Evolutionary conservation across 2,888 invertebrate species (phyloP), one percentile per base, ranked within the genome.

Genomic region (Athrips mouffetella): DNA sequence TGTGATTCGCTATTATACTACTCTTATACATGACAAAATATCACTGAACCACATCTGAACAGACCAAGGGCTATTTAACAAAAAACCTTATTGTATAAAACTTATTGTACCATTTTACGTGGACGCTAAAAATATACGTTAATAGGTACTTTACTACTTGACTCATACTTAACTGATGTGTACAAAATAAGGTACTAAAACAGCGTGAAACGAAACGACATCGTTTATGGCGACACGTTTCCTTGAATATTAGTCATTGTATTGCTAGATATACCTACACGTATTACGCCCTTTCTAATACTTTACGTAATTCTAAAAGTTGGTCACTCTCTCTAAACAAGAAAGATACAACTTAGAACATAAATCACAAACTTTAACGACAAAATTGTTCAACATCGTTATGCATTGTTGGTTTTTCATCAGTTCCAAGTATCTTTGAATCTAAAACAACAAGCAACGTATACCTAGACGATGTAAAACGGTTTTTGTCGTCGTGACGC

Each of bases 311-410:
- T 2, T 31, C 23, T 13, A 11, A 40, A 51, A 52, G 57, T 60
- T 60, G 48, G 52, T 40, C 51, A 31, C 50, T 58, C 53, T 58
- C 57, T 57, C 48, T 52, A 47, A 54, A 50, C 45, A 45, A 58
- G 58, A 60, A 54, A 50, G 30, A 41, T 49, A 55, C 54, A 60
- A 60, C 58, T 55, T 45, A 10, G 15, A 16, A 6, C 16, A 42
- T 42, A 6, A n/a, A 23, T 29, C 18, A 23, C 37, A 13, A n/a
- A n/a, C n/a, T n/a, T n/a, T n/a, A n/a, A n/a, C n/a, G n/a, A 11
- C 23, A 11, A 25, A 13, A 23, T 16, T 4, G 10, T 37, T 37
- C 20, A 37, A 37, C 18, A 10, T n/a, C n/a, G n/a, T n/a, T n/a
- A n/a, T 37, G n/a, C 37, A 37, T 20, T 37, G 18, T n/a, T 18